A percentile compares a stretch with the other conserved stretches of the same genome.
Conservation (phyloP, 2,888 invertebrate genomes). For the Folsomia manolachei region DNA sequence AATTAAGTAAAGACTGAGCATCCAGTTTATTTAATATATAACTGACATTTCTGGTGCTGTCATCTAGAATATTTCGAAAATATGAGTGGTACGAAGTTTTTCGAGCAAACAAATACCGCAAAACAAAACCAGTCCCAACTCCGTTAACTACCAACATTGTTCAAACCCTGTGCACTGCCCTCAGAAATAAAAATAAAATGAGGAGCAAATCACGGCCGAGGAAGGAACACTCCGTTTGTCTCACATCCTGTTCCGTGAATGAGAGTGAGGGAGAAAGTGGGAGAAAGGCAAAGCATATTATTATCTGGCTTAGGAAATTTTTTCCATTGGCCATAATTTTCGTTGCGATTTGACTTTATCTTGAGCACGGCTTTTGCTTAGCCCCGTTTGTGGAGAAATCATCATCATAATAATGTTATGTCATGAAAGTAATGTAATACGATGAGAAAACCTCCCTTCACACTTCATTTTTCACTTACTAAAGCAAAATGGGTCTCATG, state of each 20-base stretch:
- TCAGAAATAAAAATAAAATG: too few relatives aligned
- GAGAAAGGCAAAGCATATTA: not conserved
- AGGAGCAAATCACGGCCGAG: too few relatives aligned
- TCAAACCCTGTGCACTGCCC: too few relatives aligned
- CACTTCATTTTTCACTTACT: not conserved
- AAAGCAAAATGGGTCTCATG: too few relatives aligned
- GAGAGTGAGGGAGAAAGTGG: not conserved
- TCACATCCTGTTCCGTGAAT: not conserved
- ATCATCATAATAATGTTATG: conserved; percentile 32
- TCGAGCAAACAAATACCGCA: too few relatives aligned
- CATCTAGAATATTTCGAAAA: too few relatives aligned
- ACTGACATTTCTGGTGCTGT: too few relatives aligned
- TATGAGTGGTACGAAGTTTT: too few relatives aligned
- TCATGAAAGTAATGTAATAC: conserved; percentile 30
- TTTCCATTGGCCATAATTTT: conserved; percentile 50
- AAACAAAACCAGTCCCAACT: too few relatives aligned
- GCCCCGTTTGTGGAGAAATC: conserved; percentile 28
- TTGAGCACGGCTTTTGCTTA: conserved; percentile 40
- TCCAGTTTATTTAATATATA: too few relatives aligned
- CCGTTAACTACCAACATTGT: too few relatives aligned
- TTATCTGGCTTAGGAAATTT: conserved; percentile 31
- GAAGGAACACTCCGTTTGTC: not conserved
- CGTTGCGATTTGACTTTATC: conserved; percentile 51
- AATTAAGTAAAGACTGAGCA: too few relatives aligned
- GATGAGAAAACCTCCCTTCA: conserved; percentile 12